phyloP scores from a whole-genome alignment of 2,113 vertebrate species.

The Oreocharis arfaki region DNA sequence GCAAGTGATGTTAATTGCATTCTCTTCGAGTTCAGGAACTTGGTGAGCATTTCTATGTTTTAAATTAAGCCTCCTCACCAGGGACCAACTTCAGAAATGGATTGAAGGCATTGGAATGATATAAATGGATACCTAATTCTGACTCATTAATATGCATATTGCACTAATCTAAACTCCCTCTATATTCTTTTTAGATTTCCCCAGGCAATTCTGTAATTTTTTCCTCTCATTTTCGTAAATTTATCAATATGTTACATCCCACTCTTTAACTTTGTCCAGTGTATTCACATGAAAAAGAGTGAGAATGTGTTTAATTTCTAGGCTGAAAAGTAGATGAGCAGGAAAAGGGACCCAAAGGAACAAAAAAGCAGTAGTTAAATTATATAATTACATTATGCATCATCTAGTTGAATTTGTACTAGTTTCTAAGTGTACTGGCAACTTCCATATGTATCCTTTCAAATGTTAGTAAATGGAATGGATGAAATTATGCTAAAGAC shows the following conservation, averaged over 20 bases:
- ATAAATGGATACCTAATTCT: conserved; percentile 28
- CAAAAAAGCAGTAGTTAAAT: background rate
- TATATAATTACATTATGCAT: background rate
- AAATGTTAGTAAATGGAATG: background rate
- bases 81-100: conserved; percentile 10
- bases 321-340: background rate
- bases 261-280: background rate
- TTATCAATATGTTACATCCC: background rate
- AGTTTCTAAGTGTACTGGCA: background rate
- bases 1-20: background rate
- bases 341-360: background rate
- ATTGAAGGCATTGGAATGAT: background rate
- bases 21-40: background rate
- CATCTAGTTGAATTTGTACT: background rate
- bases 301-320: background rate
- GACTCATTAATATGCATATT: conserved; percentile 20
- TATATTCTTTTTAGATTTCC: conserved; percentile 6
- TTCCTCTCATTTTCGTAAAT: background rate
- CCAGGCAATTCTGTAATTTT: background rate
- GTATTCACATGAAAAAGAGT: background rate
- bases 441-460: background rate
- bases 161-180: background rate
- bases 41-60: background rate
- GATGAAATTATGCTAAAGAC: background rate
- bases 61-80: conserved; percentile 25